Percentiles rank a stretch among this genome's conserved stretches.
Evolutionary conservation across 1,140 invertebrate species (phyloP).

Genomic region (Liolophura sinensis): DNA sequence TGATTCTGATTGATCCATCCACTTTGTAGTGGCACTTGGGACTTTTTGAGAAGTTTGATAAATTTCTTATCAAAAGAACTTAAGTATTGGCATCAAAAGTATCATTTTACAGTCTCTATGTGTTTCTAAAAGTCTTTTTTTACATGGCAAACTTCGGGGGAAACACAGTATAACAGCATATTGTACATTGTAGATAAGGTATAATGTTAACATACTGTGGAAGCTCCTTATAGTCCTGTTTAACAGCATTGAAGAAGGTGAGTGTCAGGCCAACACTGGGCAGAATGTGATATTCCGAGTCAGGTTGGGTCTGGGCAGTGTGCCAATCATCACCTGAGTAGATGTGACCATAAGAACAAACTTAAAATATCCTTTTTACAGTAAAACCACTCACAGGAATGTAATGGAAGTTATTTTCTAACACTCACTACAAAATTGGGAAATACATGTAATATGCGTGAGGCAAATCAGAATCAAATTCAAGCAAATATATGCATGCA

Average conservation of each 20-base stretch:
- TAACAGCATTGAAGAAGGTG: slow-evolving; percentile 76
- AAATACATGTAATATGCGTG: too few species aligned
- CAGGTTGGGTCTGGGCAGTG: slow-evolving; percentile 69
- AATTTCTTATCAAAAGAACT: too few species aligned
- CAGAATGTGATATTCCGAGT: slow-evolving; percentile 77
- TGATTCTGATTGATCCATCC: too few species aligned
- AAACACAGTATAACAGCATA: too few species aligned
- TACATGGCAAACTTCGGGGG: too few species aligned
- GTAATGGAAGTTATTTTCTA: neutral
- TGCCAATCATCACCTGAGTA: slow-evolving; percentile 73
- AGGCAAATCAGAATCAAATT: too few species aligned
- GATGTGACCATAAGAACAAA: neutral
- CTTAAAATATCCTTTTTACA: neutral
- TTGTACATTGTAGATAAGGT: neutral
- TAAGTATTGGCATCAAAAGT: too few species aligned
- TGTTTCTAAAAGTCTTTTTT: too few species aligned
- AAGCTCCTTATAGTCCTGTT: slow-evolving; percentile 74
- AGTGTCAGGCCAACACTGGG: slow-evolving; percentile 72
- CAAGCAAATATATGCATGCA: too few species aligned
- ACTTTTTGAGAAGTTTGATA: too few species aligned
- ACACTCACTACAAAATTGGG: neutral
- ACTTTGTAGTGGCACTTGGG: too few species aligned
- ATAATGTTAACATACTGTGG: slow-evolving; percentile 60
- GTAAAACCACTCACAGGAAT: neutral
- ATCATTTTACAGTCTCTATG: too few species aligned